A percentile compares a stretch with the other conserved stretches of the same genome.
Evolutionary conservation across 2,888 invertebrate genomes (phyloP).

Genomic region (Oscheius sp.): DNA sequence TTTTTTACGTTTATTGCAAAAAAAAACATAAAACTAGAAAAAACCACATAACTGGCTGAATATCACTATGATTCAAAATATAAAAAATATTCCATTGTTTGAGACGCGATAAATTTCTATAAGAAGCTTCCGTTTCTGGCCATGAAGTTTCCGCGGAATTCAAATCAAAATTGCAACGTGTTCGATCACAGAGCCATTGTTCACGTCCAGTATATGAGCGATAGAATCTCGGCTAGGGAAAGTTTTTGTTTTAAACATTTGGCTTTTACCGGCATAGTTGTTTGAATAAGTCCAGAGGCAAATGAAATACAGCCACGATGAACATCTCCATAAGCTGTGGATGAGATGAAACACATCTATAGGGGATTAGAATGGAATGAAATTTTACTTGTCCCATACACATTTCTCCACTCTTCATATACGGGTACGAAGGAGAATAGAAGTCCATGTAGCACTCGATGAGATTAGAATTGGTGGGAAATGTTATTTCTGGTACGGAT

Average conservation of each 20-base stretch:
- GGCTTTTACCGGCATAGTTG: conserved; percentile 10
- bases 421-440: conserved; percentile 45
- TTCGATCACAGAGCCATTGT: conserved; percentile 46
- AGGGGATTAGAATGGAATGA: too few relatives aligned
- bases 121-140: conserved; percentile 27
- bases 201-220: conserved; percentile 44
- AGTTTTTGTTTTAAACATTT: not conserved
- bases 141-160: conserved; percentile 47
- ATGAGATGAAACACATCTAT: conserved; percentile 50
- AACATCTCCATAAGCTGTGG: conserved; percentile 48
- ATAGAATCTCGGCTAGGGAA: conserved; percentile 44
- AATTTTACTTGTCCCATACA: conserved; percentile 40
- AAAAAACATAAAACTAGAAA: conserved; percentile 37
- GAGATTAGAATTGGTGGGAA: conserved; percentile 27
- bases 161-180: conserved; percentile 46
- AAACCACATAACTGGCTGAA: conserved; percentile 26
- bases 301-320: conserved; percentile 46
- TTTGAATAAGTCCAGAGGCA: not conserved
- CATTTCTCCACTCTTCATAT: conserved; percentile 35
- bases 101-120: conserved; percentile 50
- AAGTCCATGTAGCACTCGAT: conserved; percentile 49
- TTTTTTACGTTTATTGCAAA: not conserved
- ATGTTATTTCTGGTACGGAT: not conserved
- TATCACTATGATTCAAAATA: conserved; percentile 34
- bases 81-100: conserved; percentile 54